Percentiles rank a stretch among this genome's conserved stretches.
phyloP scores from a whole-genome alignment of 2,797 vertebrate species.

The Acanthurus lineatus region DNA sequence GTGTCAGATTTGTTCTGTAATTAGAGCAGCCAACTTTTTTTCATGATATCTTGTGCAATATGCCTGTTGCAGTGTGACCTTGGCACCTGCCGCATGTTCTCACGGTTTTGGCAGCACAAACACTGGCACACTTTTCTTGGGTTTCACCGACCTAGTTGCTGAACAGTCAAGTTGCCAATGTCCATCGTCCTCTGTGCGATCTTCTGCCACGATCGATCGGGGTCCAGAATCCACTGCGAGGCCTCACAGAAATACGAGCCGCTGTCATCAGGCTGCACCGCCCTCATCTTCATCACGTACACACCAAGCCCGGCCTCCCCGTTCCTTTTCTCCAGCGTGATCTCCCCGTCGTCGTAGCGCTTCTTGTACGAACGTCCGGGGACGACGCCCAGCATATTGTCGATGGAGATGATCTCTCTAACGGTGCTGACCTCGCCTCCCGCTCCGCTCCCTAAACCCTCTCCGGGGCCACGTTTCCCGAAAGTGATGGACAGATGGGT shows the following conservation, averaged over 20 bases:
- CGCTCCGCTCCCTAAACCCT: not conserved
- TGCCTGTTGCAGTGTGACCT: not conserved
- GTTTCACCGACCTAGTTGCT: conserved; percentile 86
- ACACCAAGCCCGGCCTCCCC: conserved; percentile 75
- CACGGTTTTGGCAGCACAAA: not conserved
- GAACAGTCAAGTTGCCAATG: conserved; percentile 88
- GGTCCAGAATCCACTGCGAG: conserved; percentile 91
- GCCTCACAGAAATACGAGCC: conserved; percentile 91
- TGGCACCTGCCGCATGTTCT: not conserved
- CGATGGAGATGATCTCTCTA: conserved; percentile 88
- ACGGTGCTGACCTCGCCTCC: conserved; percentile 81
- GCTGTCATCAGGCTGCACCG: conserved; percentile 82
- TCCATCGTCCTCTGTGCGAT: conserved; percentile 89
- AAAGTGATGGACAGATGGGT: conserved; percentile 91
- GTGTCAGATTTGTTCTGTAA: not conserved
- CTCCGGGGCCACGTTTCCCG: conserved; percentile 73
- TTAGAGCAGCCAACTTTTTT: not conserved
- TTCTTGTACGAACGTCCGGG: conserved; percentile 80
- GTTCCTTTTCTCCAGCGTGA: conserved; percentile 88
- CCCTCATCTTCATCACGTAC: conserved; percentile 87
- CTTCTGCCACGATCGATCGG: conserved; percentile 88
- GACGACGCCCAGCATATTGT: conserved; percentile 83
- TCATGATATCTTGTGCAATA: not conserved
- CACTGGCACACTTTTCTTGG: not conserved
- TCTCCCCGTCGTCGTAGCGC: conserved; percentile 84